Evolutionary conservation across 2,888 invertebrate genomes (phyloP), one percentile per base, ranked within the genome.

Genomic region (Allacma fusca): DNA sequence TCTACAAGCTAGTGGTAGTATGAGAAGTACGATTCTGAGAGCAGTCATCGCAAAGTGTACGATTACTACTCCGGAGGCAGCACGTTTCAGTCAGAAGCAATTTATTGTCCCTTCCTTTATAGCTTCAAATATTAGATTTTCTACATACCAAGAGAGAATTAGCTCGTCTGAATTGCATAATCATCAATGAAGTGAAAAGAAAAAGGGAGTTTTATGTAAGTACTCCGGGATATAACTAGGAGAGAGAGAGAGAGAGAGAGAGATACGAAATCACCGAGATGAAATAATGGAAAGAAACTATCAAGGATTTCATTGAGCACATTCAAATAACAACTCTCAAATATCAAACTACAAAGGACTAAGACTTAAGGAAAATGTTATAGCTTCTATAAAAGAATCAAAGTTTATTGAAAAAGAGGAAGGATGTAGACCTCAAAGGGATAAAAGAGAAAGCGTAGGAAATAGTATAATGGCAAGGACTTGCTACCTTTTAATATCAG

Each of bases 341-440:
- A 62, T 24, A 62, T 62, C 62, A 62, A 62, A 62, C 24, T 23
- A 62, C 62, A 50, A 50, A 50, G 50, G 50, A 50, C 50, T 50
- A 13, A 50, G 50, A n/a, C 34, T 34, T 34, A 7, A 50, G n/a
- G 50, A 16, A n/a, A 50, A 50, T 50, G 50, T 50, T 50, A 50
- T 50, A 50, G 50, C 50, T 50, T 50, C n/a, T 50, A 16, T 12
- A 24, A 72, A 29, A 59, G 28, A 29, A 28, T 24, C 19, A 44
- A 71, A 72, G 72, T 26, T 72, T 72, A 29, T 59, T 50, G 72
- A 72, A 72, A 70, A 57, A 57, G 57, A 72, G 72, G 72, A 72
- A 72, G 59, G 70, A 71, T 71, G 70, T 50, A 44, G 70, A 71
- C 23, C 50, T 50, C 72, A 72, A 72, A 72, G 29, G 57, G 26